Conservation (phyloP, 2,113 vertebrate genomes). For the Lampris incognitus region DNA sequence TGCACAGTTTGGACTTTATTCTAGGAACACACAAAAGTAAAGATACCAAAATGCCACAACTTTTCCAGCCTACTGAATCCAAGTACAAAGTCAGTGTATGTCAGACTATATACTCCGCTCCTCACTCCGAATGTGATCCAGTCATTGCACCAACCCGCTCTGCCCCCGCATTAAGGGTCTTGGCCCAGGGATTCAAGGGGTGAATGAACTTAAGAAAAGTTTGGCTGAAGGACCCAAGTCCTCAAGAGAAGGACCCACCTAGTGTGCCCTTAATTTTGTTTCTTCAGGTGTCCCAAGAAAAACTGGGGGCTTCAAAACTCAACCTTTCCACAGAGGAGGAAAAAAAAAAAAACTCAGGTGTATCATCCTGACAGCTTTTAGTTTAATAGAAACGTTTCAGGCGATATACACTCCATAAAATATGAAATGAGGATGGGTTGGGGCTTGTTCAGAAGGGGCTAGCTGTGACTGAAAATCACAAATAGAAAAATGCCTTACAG, state of each 20-base stretch:
- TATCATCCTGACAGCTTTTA: conserved; percentile 30
- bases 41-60: conserved; percentile 49
- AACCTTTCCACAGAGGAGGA: conserved; percentile 1
- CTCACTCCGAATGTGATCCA: conserved; percentile 2
- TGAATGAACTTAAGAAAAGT: conserved; percentile 9
- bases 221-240: not conserved
- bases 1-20: conserved; percentile 53
- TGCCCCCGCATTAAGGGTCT: not conserved
- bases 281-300: not conserved
- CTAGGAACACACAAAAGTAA: conserved; percentile 43
- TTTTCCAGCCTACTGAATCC: conserved; percentile 11
- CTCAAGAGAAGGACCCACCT: not conserved
- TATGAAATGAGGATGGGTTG: conserved; percentile 19
- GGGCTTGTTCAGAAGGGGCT: conserved; percentile 26
- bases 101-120: conserved; percentile 3
- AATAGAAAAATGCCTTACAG: conserved; percentile 13
- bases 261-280: not conserved
- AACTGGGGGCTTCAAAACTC: not conserved
- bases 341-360: conserved; percentile 23
- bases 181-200: not conserved
- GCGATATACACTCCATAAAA: conserved; percentile 20
- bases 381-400: conserved; percentile 49
- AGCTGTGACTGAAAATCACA: not conserved
- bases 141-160: conserved; percentile 14
- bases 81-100: conserved; percentile 6